Evolutionary conservation across 2,888 invertebrate species (phyloP), one percentile per base, ranked within the genome.

Genomic region (Drosophila barbarae): DNA sequence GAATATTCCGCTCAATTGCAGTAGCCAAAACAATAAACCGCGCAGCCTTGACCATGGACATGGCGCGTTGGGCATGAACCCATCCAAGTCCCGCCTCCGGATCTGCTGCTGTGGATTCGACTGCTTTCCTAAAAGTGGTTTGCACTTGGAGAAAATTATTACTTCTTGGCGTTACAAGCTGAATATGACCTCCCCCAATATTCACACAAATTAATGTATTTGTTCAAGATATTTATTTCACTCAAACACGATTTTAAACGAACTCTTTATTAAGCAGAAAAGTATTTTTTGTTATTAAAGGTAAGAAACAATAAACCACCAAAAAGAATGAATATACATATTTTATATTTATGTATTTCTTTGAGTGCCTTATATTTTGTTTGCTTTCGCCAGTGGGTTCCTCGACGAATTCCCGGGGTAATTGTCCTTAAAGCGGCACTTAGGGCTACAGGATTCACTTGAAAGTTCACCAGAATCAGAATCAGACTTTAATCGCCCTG

Each of bases 41-140:
- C 59, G 65, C 73, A 78, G 73, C 71, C 79, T 72, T 84, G 79
- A 66, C 79, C 79, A 84, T 76, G 75, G 77, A 80, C 66, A 69
- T 74, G 82, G 70, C 50, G 49, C 61, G 41, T 52, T 68, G 69
- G 39, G 50, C 57, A 65, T 61, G 52, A 67, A 26, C 55, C 67
- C 39, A 23, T 42, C 44, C 39, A 39, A 42, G 15, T 36, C 64
- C 54, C 47, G 50, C 38, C 66, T 49, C 51, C 53, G 69, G 66
- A 46, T 69, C 53, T 63, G 53, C 51, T 63, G 56, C 18, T 46
- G 13, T 23, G 36, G 36, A 59, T 32, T 38, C 44, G 6, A 4
- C 23, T 13, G 10, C 59, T 36, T 26, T 36, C 32, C 44, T 12
- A 30, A 13, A 36, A 56, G 54, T 15, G 21, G 32, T 23, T 8